Base-by-base conservation (phyloP, 1,140 invertebrate genomes). In the Pantala flavescens region DNA sequence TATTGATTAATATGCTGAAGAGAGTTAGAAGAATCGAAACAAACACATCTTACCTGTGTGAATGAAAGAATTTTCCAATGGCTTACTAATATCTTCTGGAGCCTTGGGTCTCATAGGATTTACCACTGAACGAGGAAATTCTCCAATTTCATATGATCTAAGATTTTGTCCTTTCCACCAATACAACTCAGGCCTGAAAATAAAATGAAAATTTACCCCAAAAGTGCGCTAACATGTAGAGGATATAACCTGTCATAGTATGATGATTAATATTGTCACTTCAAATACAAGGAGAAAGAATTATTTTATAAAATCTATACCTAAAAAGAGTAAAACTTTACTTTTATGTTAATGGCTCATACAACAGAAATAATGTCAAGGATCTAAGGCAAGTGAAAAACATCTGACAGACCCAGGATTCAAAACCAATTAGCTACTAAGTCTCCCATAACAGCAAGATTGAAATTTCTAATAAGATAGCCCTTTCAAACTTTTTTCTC, bases 141-240 rank as follows among this genome's bases (percentile, higher is more conserved):
- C 80, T 7, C 94, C 96, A 72, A 98, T 90, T 78, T 95, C 88
- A 79, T 91, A 92, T 0, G 93, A 96, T 73, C 93, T 85, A 81
- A 95, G 92, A 83, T 97, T 97, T 82, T 98, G 97, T 16, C 95
- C 95, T 83, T 94, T 96, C 93, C 97, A 98, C 89, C 94, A 97
- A 81, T 95, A 96, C 78, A 93, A 86, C 78, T 98, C 96, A 0
- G 94, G 79, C 24, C 85, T 86, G 77, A n/a, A 63, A 63, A 19
- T 3, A 19, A 63, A 7, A 14, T 63, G 76, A 75, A 63, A 72
- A 28, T 63, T 3, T 7, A 63, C 12, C 12, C 3, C 12, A 63
- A 63, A 16, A 19, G 49, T 63, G 28, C 9, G 3, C n/a, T n/a
- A n/a, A n/a, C n/a, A n/a, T n/a, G 73, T 77, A 12, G 23, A 14